Base-by-base conservation (phyloP, 2,797 vertebrate genomes). In the Lithobates pipiens region DNA sequence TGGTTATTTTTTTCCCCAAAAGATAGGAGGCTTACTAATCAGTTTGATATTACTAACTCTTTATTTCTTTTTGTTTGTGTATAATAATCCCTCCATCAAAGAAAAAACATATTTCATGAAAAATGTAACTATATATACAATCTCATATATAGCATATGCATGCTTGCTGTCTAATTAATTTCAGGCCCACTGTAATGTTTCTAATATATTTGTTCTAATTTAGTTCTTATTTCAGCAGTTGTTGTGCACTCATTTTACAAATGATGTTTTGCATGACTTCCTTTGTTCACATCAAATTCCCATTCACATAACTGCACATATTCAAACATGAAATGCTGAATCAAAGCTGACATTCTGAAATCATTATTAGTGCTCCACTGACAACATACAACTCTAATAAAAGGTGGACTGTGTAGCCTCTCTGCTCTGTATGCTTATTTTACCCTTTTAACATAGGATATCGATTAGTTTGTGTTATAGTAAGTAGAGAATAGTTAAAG, bases 271-370 rank as follows among this genome's bases (percentile, higher is more conserved):
- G 70, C 25, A 50, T 74, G 83, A 50, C 39, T 75, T 21, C 69
- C 50, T 85, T 74, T 67, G 72, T 74, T 80, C 57, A 74, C 79
- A 80, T 79, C 65, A 50, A 29, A 85, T 74, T 85, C 57, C 42
- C 42, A 46, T 80, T 74, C 57, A 79, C 71, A 73, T 84, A 77
- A 78, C 76, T 65, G 83, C 68, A 78, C 76, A 78, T 63, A 46
- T 78, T 84, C 36, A 84, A 69, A 78, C 25, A 69, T 70, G 39
- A 75, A 85, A 74, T 73, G 77, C 78, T 81, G 84, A 86, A 86
- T 86, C 84, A 81, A 80, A 72, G 70, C 73, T 81, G 77, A 71
- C 84, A 76, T 85, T 42, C 44, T 69, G 18, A 82, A 61, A 76
- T 86, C 63, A 76, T 81, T 39, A 39, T 39, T 70, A 76, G 46